These are phyloP conservation scores for Nipponacmea schrenckii DNA, from an alignment of 2,888 invertebrate species.

Conservation along the genomic window DNA sequence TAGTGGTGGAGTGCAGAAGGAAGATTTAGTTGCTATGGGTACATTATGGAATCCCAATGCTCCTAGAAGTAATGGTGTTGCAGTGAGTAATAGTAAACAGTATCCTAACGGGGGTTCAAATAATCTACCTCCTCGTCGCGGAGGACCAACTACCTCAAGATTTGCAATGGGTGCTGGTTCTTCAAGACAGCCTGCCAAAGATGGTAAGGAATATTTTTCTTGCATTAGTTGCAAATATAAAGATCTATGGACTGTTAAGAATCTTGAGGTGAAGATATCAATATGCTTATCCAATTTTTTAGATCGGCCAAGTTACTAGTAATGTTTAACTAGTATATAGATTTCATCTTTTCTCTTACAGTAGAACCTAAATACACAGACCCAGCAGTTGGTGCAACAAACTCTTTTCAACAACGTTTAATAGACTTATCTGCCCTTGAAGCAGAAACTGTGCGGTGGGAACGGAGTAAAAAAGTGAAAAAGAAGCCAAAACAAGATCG, in stretches of 20 bases:
- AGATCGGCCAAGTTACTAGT: no score
- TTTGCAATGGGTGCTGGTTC: neutral
- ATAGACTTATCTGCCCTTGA: slow-evolving; percentile 62
- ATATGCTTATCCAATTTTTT: no score
- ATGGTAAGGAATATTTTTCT: neutral
- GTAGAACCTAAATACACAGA: slow-evolving; percentile 60
- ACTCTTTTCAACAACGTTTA: slow-evolving; percentile 61
- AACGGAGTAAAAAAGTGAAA: slow-evolving; percentile 57
- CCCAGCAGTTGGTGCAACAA: slow-evolving; percentile 56
- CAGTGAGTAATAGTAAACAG: neutral
- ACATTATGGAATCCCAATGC: slow-evolving; percentile 55
- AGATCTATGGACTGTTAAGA: no score
- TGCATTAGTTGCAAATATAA: no score
- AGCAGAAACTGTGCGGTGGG: slow-evolving; percentile 63
- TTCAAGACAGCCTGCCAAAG: neutral
- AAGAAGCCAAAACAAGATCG: slow-evolving; percentile 58
- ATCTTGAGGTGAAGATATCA: no score
- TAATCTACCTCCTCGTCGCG: neutral
- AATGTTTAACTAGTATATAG: no score
- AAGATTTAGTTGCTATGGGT: slow-evolving; percentile 60
- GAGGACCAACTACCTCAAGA: neutral
- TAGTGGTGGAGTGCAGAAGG: slow-evolving; percentile 42
- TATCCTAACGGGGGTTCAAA: neutral
- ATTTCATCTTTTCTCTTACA: slow-evolving; percentile 26
- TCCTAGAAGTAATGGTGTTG: neutral